Evolutionary conservation across 2,888 invertebrate genomes (phyloP), one percentile per base, ranked within the genome.

Genomic region (Drosophila melanosoma): DNA sequence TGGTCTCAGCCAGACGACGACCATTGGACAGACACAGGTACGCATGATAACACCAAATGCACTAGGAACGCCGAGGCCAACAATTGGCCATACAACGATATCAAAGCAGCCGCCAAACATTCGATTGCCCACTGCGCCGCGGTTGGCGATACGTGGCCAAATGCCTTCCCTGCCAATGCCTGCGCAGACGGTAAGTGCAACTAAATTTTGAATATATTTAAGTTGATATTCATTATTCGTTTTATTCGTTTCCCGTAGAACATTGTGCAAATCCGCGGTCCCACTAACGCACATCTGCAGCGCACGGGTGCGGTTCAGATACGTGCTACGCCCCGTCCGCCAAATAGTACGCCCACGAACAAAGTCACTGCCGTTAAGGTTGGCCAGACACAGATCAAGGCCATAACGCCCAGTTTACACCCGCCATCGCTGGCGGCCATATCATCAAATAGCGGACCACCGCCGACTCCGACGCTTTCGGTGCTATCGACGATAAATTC

Each of bases 21-120:
- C 94, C 61, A 94, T 95, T 87, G 93, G 93, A 75, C 93, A 93
- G 83, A 93, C 93, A 56, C 95, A 95, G 92, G 95, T 96, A 79
- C 94, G 96, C 83, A 94, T 96, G 89, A 95, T 95, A 90, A 93
- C 95, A 70, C 93, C 93, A 63, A 90, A 90, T 74, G 84, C 93
- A 20, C 83, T 90, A 68, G 70, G 69, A 12, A 56, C 77, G 45
- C 91, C 90, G 42, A 91, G 93, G 59, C 93, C 93, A 59, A 86
- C 85, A 10, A 91, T 93, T 68, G 93, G 93, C n/a, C 93, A 93
- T 67, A 93, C 93, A 56, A 93, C 93, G 74, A 93, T 93, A 87
- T 93, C 94, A 54, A 93, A 94, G 74, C 93, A 93, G 74, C 91
- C 91, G 63, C 76, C 90, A 59, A 90, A 91, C 33, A 91, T 93